These are phyloP conservation scores for Urocitellus parryii DNA, from an alignment of 2,113 vertebrate genomes.

Conservation along the genomic window DNA sequence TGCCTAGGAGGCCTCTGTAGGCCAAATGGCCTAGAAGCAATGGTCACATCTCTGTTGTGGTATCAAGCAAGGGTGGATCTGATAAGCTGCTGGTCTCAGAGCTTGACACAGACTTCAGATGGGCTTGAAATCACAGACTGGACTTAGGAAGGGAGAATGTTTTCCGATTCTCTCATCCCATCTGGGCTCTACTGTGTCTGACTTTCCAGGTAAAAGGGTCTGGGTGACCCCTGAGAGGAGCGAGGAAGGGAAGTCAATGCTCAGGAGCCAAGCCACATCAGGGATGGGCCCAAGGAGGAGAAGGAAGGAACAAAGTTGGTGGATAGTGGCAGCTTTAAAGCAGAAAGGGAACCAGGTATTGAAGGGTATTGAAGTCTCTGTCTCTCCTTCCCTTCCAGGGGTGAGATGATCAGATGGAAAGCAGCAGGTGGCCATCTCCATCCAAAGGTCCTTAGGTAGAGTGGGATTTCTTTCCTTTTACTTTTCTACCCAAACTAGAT, in stretches of 20 bases:
- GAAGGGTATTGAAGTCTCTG: neutral
- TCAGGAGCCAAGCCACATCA: neutral
- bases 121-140: neutral
- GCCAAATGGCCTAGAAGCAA: neutral
- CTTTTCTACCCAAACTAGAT: neutral
- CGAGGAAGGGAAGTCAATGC: neutral
- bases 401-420: no score
- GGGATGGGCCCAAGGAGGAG: neutral
- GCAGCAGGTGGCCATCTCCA: no score
- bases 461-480: no score
- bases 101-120: neutral
- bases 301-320: neutral
- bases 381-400: no score
- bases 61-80: neutral
- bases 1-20: neutral
- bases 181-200: neutral
- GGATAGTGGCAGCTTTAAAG: neutral
- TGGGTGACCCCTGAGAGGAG: neutral
- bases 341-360: neutral
- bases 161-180: neutral
- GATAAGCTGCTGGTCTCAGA: neutral
- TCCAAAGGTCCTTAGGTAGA: no score
- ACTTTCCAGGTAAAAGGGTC: neutral
- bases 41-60: neutral
- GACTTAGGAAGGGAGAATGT: neutral